Evolutionary conservation across 1,140 invertebrate genomes (phyloP).

Genomic region (Hyposmocoma kahamanoa): DNA sequence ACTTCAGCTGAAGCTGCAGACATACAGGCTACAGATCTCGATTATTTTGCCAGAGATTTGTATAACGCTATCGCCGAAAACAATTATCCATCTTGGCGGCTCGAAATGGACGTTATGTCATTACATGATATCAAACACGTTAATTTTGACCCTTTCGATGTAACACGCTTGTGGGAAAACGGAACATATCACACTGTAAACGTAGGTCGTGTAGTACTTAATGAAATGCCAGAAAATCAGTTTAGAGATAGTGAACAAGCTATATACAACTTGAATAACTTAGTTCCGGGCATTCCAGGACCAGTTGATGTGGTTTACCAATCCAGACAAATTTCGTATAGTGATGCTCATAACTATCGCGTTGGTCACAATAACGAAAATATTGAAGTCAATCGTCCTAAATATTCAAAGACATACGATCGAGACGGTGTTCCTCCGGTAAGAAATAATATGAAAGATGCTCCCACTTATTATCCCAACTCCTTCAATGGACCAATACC

Average conservation of each 20-base stretch:
- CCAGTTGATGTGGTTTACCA: conserved; percentile 76
- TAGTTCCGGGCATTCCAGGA: conserved; percentile 87
- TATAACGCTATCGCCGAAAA: conserved; percentile 80
- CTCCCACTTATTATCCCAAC: conserved; percentile 96
- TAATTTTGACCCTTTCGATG: conserved; percentile 75
- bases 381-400: conserved; percentile 90
- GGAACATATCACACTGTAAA: conserved; percentile 85
- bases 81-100: conserved; percentile 65
- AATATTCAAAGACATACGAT: conserved; percentile 75
- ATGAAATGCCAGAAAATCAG: conserved; percentile 86
- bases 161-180: conserved; percentile 86
- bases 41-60: conserved; percentile 80
- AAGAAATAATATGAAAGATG: conserved; percentile 79
- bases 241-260: conserved; percentile 89
- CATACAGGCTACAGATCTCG: conserved; percentile 77
- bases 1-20: conserved; percentile 70
- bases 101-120: conserved; percentile 72
- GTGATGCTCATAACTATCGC: conserved; percentile 88
- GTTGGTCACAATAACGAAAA: conserved; percentile 89
- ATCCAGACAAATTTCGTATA: conserved; percentile 79
- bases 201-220: conserved; percentile 86
- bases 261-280: conserved; percentile 86
- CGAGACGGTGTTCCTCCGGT: conserved; percentile 85
- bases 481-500: conserved; percentile 86
- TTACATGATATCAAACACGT: conserved; percentile 58